These are phyloP conservation scores for Marmota flaviventris DNA, from an alignment of 2,113 vertebrate species.

Conservation along the genomic window DNA sequence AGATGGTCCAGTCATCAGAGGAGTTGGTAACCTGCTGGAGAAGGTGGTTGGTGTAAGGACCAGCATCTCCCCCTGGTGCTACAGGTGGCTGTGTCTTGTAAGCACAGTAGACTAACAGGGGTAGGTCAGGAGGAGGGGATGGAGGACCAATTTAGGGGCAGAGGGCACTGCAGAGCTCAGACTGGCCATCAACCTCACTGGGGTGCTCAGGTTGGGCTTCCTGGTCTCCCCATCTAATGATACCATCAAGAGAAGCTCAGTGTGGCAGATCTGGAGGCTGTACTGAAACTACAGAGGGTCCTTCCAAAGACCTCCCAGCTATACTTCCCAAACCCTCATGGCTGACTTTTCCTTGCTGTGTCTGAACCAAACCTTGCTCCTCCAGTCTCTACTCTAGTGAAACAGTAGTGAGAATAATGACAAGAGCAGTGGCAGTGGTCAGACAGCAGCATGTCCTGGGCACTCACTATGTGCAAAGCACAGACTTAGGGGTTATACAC, in stretches of 20 bases:
- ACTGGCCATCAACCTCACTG: not conserved
- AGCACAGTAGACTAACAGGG: not conserved
- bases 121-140: not conserved
- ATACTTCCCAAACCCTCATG: not conserved
- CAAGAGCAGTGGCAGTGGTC: too few relatives aligned
- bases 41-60: constrained; percentile 57
- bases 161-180: not conserved
- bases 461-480: not conserved
- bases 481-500: too few relatives aligned
- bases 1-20: constrained; percentile 92
- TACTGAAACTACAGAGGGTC: not conserved
- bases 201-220: not conserved
- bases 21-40: constrained; percentile 91
- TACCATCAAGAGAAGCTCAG: not conserved
- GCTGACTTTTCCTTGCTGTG: not conserved
- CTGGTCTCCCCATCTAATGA: not conserved
- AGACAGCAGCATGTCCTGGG: not conserved
- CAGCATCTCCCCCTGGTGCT: not conserved
- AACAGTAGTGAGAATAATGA: not conserved
- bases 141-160: not conserved
- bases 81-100: not conserved
- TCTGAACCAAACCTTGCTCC: not conserved
- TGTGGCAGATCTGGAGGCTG: too few relatives aligned
- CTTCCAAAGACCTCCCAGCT: not conserved
- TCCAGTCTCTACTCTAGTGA: not conserved